phyloP scores from a whole-genome alignment of 2,113 vertebrate genomes.

The Machaerirhynchus nigripectus region DNA sequence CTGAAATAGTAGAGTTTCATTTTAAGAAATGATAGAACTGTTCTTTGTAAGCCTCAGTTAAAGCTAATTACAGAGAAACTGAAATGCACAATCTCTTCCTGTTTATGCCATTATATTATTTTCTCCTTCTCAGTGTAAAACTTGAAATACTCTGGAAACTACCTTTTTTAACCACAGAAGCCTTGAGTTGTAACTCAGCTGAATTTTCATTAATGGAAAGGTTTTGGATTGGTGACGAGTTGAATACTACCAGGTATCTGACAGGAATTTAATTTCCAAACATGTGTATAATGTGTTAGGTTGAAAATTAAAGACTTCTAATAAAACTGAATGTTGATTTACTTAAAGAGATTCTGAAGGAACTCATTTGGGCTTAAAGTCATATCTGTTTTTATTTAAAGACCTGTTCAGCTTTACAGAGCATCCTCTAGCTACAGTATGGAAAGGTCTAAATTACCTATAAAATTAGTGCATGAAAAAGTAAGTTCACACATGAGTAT shows the following conservation, averaged over 20 bases:
- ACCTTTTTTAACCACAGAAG: background rate
- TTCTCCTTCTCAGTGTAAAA: background rate
- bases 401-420: background rate
- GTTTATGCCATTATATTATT: background rate
- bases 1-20: background rate
- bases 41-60: background rate
- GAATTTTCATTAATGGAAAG: background rate
- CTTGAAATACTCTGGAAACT: background rate
- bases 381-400: background rate
- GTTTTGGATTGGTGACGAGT: background rate
- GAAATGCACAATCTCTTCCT: background rate
- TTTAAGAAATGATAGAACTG: fast-evolving
- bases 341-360: background rate
- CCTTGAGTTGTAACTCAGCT: background rate
- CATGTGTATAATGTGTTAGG: background rate
- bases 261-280: background rate
- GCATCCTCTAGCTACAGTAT: background rate
- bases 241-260: background rate
- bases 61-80: background rate
- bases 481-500: too few relatives aligned
- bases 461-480: background rate
- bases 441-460: background rate
- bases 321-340: background rate
- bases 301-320: background rate
- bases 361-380: background rate